Conservation (phyloP, 2,113 vertebrate species). For the Petrocephalus microphthalmus region DNA sequence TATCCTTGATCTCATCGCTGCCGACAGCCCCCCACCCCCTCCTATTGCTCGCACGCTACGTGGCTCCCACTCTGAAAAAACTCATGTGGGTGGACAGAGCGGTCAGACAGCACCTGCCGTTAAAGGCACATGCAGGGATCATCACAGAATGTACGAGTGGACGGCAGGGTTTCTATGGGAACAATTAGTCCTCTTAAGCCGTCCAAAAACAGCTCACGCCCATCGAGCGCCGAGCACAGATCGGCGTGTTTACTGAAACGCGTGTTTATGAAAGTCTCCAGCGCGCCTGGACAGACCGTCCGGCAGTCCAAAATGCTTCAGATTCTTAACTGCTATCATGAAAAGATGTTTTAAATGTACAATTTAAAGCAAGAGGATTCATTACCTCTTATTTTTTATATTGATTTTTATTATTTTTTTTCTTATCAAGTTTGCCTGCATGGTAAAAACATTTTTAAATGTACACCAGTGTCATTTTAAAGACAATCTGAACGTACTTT, state of each 20-base stretch:
- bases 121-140: neutral
- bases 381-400: neutral
- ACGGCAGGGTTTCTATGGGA: slow-evolving; percentile 38
- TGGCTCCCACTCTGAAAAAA: neutral
- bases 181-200: slow-evolving; percentile 28
- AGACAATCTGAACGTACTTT: slow-evolving; percentile 69
- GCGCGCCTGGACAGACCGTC: neutral
- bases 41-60: neutral
- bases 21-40: neutral
- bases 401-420: neutral
- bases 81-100: neutral
- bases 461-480: neutral
- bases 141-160: slow-evolving; percentile 19
- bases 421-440: neutral
- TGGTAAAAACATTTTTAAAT: neutral
- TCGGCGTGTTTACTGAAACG: neutral
- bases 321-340: neutral
- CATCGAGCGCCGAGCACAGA: slow-evolving; percentile 17
- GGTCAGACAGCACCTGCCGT: slow-evolving; percentile 20
- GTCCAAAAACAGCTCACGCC: slow-evolving; percentile 20
- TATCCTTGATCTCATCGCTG: neutral
- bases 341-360: neutral
- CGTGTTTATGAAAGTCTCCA: neutral
- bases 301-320: neutral
- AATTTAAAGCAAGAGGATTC: neutral